Evolutionary conservation across 2,888 invertebrate genomes (phyloP), one percentile per base, ranked within the genome.

Genomic region (Xestia c-nigrum): DNA sequence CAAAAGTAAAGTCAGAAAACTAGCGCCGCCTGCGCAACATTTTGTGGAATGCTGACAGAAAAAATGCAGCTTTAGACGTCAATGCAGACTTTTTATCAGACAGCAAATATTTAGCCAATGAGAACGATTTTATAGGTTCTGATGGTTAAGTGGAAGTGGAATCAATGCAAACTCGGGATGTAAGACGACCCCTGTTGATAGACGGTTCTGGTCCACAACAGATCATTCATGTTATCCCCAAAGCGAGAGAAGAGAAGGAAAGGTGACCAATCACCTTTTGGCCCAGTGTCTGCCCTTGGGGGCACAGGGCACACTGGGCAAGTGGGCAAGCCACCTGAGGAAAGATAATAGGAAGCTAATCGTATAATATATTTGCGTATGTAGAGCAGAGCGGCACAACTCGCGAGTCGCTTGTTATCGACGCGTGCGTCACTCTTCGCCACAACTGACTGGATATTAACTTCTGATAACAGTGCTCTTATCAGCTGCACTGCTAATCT

Each of bases 401-500:
- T 68, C 68, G 55, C 47, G 72, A 21, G 64, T 31, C 57, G 61
- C 65, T 43, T 59, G 74, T 84, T 85, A 85, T 85, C 85, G 55
- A 71, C 78, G 86, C 76, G 63, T 72, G 84, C 86, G 85, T 85
- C 86, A 86, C 84, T 80, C 43, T 66, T 66, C 76, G 76, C 74
- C 67, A 72, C 77, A 79, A 76, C 70, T 75, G 74, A 69, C 77
- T 84, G 86, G 50, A 77, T 79, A 85, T 83, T 80, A 84, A 61
- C 74, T 59, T 3, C 76, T 82, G 90, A 89, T 89, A 89, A 88
- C 76, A 74, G 24, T 74, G 9, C 64, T 66, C 76, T 88, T 89
- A 89, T 89, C 90, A 84, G 79, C 50, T 76, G 77, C 74, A 76
- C 68, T 80, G 67, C 24, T 83, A 85, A 88, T 84, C 85, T 82